Evolutionary conservation across 1,140 invertebrate species (phyloP), one percentile per base, ranked within the genome.

Genomic region (Drosophila albomicans): DNA sequence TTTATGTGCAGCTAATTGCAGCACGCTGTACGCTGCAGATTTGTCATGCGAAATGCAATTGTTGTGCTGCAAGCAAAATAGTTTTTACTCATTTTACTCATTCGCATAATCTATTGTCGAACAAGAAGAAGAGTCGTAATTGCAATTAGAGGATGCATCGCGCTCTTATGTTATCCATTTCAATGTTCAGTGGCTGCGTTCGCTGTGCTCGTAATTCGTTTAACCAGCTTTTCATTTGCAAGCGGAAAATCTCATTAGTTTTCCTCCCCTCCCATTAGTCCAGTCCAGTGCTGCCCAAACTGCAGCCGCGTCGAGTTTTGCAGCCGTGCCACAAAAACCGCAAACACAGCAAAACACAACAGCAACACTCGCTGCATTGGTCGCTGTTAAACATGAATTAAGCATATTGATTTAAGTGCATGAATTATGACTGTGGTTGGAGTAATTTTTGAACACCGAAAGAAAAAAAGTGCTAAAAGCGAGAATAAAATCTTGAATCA

Each of bases 401-500:
- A 61, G 43, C 71, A 59, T 69, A 70, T 65, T 68, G 65, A 74
- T 75, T 76, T 75, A 57, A 46, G 48, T 49, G 51, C 57, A 57
- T 79, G 73, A 79, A 79, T 79, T 79, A 79, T 79, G 67, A 58
- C 16, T 63, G 45, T 49, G 67, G 62, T 54, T 66, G 6, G n/a
- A 25, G 20, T 25, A 25, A 25, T 0, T 25, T 25, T 25, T 25
- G 0, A 25, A 3, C 20, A 25, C 20, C 3, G 20, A 25, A 25
- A 25, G 20, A 25, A 25, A 25, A 25, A 25, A 25, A 0, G 1
- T 3, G 20, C 16, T 20, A 3, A 25, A 4, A 0, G 3, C 3
- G 20, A 25, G 20, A 25, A 25, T 25, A 4, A 25, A 25, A 25
- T 25, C 0, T 25, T 25, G 20, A 25, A 25, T 25, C 20, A 25